Conservation (phyloP, 1,140 invertebrate genomes). For the Drosophila carrolli region DNA sequence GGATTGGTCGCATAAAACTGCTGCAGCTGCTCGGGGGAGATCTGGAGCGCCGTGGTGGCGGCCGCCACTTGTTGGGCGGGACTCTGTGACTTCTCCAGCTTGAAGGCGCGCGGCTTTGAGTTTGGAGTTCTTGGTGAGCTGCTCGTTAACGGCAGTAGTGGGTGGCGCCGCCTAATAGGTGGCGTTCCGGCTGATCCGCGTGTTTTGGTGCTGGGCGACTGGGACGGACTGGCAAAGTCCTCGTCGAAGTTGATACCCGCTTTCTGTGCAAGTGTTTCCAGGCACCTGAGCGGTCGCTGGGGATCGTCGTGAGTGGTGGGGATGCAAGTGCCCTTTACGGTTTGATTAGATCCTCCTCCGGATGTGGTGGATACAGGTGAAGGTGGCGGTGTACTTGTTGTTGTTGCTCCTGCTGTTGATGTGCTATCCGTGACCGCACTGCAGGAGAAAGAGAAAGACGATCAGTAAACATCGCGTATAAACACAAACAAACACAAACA, state of each 20-base stretch:
- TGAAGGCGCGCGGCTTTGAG: slow-evolving; percentile 29
- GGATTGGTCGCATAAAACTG: slow-evolving; percentile 79
- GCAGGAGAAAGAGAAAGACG: slow-evolving; percentile 3
- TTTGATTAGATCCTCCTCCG: background rate
- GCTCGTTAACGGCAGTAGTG: slow-evolving; percentile 4
- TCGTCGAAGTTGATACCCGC: slow-evolving; percentile 87
- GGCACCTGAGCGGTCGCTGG: slow-evolving; percentile 86
- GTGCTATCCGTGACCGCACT: slow-evolving; percentile 19
- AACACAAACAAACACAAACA: slow-evolving; percentile 8
- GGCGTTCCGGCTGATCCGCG: slow-evolving; percentile 15
- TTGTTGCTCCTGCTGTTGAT: background rate
- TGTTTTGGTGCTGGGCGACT: slow-evolving; percentile 11
- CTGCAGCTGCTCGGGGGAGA: slow-evolving; percentile 82
- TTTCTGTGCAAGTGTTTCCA: slow-evolving; percentile 88
- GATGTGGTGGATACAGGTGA: slow-evolving; percentile 1
- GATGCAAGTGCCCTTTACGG: slow-evolving; percentile 4
- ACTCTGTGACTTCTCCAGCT: slow-evolving; percentile 84
- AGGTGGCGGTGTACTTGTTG: background rate
- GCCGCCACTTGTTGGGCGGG: slow-evolving; percentile 83
- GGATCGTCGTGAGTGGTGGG: slow-evolving; percentile 26
- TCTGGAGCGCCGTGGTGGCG: slow-evolving; percentile 75
- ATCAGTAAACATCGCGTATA: slow-evolving; percentile 24
- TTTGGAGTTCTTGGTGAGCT: slow-evolving; percentile 20
- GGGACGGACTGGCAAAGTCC: slow-evolving; percentile 19
- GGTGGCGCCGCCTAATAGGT: slow-evolving; percentile 22